phyloP scores from a whole-genome alignment of 2,113 vertebrate species.

The Tricholaema leucomelas region DNA sequence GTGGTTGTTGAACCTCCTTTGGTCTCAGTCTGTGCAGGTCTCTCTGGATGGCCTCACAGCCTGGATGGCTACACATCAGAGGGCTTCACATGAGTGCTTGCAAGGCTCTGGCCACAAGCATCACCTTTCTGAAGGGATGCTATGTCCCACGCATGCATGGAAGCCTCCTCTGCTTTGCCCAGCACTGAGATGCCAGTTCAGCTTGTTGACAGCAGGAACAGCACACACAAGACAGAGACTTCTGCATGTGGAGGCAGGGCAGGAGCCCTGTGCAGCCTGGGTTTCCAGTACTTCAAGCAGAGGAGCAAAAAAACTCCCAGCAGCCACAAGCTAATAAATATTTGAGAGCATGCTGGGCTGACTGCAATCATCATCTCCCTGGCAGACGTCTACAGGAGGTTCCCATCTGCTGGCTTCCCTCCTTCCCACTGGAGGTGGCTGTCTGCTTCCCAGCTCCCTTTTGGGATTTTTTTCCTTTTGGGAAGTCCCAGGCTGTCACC shows the following conservation, averaged over 20 bases:
- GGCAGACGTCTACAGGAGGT: constrained; percentile 7
- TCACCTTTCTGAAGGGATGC: background rate
- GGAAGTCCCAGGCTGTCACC: background rate
- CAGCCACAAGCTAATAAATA: constrained; percentile 48
- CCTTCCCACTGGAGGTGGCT: background rate
- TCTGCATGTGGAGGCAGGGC: background rate
- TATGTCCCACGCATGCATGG: rapidly evolving
- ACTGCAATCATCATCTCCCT: constrained; percentile 8
- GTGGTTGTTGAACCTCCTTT: no score
- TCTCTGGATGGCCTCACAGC: no score
- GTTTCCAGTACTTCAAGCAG: background rate
- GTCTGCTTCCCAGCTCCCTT: constrained; percentile 4
- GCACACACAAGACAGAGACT: rapidly evolving
- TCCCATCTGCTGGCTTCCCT: constrained; percentile 28
- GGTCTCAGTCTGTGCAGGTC: no score
- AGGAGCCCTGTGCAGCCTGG: background rate
- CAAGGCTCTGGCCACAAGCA: background rate
- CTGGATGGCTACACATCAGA: no score
- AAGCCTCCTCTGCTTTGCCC: background rate
- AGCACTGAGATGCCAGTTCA: rapidly evolving
- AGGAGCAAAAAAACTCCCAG: constrained; percentile 24
- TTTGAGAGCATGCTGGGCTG: background rate
- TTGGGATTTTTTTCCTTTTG: background rate
- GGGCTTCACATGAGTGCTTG: background rate
- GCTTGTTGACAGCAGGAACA: background rate